These are phyloP conservation scores for Oplegnathus fasciatus DNA, from an alignment of 2,113 vertebrate genomes.

Conservation along the genomic window DNA sequence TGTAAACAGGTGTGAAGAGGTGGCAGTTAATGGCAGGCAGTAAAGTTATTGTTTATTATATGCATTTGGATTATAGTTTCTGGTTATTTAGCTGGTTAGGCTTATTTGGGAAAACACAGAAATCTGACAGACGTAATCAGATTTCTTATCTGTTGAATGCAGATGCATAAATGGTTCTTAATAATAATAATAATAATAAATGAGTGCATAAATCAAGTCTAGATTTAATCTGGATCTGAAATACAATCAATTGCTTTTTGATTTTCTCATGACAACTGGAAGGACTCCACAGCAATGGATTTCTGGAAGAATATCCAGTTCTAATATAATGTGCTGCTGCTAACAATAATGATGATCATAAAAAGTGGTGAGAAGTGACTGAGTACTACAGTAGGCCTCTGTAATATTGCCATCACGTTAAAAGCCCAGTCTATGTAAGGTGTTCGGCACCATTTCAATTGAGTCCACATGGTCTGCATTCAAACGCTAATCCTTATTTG, in stretches of 20 bases:
- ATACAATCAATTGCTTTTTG: background rate
- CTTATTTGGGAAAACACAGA: background rate
- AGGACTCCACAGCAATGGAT: background rate
- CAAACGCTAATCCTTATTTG: background rate
- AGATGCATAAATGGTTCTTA: too few species aligned
- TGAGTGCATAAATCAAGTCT: background rate
- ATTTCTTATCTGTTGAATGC: background rate
- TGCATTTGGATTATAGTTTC: background rate
- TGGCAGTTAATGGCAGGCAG: background rate
- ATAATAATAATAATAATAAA: background rate
- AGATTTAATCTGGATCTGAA: background rate
- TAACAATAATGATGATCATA: background rate
- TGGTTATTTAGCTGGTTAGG: background rate
- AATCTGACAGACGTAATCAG: background rate
- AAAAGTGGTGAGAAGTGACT: background rate
- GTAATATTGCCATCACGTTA: background rate
- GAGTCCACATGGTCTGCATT: background rate
- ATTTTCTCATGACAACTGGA: background rate
- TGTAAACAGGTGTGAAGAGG: background rate
- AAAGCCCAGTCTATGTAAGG: background rate
- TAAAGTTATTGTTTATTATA: background rate
- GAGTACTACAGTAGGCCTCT: background rate
- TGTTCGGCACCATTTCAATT: background rate
- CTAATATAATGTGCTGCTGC: background rate
- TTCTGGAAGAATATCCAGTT: background rate